Evolutionary conservation across 30 jellyfish, hydroid and myxozoan genomes (phyloP), one percentile per base, ranked within the genome.

Genomic region (Turritopsis rubra): DNA sequence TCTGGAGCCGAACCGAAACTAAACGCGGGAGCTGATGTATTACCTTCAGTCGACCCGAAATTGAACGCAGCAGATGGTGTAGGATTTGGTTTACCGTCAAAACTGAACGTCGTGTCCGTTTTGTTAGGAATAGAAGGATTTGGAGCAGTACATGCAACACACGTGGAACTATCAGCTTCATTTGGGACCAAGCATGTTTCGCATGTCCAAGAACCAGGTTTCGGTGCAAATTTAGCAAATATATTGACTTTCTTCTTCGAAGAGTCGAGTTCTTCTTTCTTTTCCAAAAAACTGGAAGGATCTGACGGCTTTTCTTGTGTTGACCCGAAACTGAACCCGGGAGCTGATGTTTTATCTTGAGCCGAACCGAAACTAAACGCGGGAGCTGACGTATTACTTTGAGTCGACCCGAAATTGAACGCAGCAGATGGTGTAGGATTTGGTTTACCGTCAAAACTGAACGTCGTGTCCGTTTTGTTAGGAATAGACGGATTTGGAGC

Each of bases 21-120:
- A 19, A 68, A 68, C 19, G 7, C 16, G 66, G 80, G 84, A 29
- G 72, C 81, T 74, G 87, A 93, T n/a, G 78, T 95, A 3, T 41
- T 41, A 25, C 87, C 98, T 13, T 95, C 29, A 52, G 79, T 88
- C 83, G 88, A 96, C 8, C 93, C 98, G 21, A 65, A 88, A 13
- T 90, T 79, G 53, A 53, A 80, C 21, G 8, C 16, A 0, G 77
- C n/a, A 7, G 77, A 7, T n/a, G 17, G 77, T 27, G 77, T 9
- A 9, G 9, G 9, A 68, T 68, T 22, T 22, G 8, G 30, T 1
- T 9, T 68, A 7, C 16, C 8, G 19, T 22, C 77, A 68, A 68
- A 68, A n/a, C 30, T 27, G 8, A 68, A 68, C 53, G 80, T 78
- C 60, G 88, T 54, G 21, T 84, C 83, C 89, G 85, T 88, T 13